These are phyloP conservation scores for Polydrusus cervinus DNA, from an alignment of 2,888 invertebrate genomes.

Conservation along the genomic window DNA sequence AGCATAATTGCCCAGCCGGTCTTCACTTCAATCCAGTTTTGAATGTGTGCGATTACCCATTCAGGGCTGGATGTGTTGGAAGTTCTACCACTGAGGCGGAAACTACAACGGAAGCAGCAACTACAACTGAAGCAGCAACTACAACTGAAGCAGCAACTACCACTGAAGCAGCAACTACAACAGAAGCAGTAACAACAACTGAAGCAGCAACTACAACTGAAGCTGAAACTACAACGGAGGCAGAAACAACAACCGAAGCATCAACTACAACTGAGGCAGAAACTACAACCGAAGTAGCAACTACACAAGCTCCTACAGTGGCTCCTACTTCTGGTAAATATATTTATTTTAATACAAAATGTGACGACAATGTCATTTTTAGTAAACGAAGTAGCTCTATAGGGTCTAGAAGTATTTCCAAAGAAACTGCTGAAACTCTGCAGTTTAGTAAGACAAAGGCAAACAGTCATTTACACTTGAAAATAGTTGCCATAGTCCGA, in stretches of 20 bases:
- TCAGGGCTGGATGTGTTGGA: slow-evolving; percentile 45
- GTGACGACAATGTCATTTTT: too few species aligned
- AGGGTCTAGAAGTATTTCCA: too few species aligned
- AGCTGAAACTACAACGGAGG: neutral
- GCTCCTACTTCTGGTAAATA: neutral
- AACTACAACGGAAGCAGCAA: neutral
- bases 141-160: slow-evolving; percentile 22
- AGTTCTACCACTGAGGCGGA: neutral
- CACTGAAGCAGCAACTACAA: slow-evolving; percentile 7
- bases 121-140: neutral
- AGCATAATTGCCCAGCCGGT: slow-evolving; percentile 57
- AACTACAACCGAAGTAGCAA: neutral
- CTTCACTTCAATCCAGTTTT: slow-evolving; percentile 57
- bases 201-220: neutral
- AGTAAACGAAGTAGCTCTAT: too few species aligned
- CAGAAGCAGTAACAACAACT: slow-evolving; percentile 2
- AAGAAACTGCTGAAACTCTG: too few species aligned
- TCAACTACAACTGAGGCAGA: neutral
- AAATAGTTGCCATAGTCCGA: neutral
- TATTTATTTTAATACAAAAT: neutral
- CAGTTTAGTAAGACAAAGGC: too few species aligned
- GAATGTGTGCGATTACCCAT: slow-evolving; percentile 60
- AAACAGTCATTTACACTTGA: too few species aligned
- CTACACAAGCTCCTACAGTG: neutral
- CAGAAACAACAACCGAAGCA: neutral